Conservation (phyloP, 2,797 vertebrate genomes). For the Danio jaintianensis region DNA sequence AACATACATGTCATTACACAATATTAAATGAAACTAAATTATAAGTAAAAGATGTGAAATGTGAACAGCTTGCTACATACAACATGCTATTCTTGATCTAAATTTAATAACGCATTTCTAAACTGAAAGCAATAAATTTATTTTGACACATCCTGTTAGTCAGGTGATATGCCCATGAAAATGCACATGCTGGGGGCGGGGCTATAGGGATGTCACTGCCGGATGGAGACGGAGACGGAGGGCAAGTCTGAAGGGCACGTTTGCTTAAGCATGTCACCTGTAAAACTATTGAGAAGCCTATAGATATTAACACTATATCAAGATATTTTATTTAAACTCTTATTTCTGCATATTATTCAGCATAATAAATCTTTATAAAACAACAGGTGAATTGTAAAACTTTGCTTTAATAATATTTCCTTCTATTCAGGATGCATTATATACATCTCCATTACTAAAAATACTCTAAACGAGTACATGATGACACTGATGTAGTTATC, state of each 20-base stretch:
- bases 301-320: not conserved
- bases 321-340: not conserved
- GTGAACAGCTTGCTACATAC: not conserved
- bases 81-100: not conserved
- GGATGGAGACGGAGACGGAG: constrained; percentile 30
- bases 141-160: not conserved
- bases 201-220: constrained; percentile 42
- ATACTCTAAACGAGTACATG: too few species aligned
- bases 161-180: constrained; percentile 6
- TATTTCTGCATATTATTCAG: not conserved
- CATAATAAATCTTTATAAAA: not conserved
- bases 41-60: not conserved
- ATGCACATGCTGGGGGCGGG: constrained; percentile 28
- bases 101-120: not conserved
- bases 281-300: constrained; percentile 1
- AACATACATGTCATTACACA: not conserved
- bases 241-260: constrained; percentile 37
- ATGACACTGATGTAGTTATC: too few species aligned
- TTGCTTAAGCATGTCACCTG: constrained; percentile 27
- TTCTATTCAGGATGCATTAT: not conserved
- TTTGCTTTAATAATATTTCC: too few species aligned
- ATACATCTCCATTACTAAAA: not conserved
- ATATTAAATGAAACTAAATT: not conserved
- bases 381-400: not conserved
- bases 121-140: not conserved